A percentile compares a stretch with the other conserved stretches of the same genome.
These are phyloP conservation scores for Zapornia atra DNA, from an alignment of 2,113 vertebrate species.

Conservation along the genomic window DNA sequence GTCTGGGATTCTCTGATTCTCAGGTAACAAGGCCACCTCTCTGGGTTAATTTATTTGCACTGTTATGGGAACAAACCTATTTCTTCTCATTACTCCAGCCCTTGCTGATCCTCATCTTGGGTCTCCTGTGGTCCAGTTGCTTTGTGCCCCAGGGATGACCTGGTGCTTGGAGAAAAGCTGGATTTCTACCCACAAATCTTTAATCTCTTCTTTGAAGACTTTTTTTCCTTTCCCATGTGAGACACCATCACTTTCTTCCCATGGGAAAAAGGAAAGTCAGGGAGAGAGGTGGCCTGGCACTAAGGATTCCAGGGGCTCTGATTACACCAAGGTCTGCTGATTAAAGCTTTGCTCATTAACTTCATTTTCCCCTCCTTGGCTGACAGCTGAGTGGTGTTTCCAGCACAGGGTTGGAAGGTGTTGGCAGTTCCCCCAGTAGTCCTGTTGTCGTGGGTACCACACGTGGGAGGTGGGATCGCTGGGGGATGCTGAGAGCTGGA, in stretches of 20 bases:
- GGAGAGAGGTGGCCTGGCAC: fast-evolving
- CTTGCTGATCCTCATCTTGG: not conserved
- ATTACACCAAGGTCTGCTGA: not conserved
- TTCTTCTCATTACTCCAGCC: fast-evolving
- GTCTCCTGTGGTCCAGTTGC: fast-evolving
- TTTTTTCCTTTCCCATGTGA: not conserved
- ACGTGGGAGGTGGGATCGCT: not conserved
- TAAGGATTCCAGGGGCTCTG: not conserved
- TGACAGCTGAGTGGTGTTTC: not conserved
- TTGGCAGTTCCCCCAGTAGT: not conserved
- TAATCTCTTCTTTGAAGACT: not conserved
- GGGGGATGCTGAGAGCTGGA: not conserved
- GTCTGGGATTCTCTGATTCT: too few species aligned
- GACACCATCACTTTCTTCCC: not conserved
- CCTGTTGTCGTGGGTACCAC: not conserved
- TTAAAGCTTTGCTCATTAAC: constrained; percentile 43
- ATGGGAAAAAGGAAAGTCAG: not conserved
- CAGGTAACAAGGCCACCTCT: not conserved
- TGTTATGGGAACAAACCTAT: fast-evolving
- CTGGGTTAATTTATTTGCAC: fast-evolving
- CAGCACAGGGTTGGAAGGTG: not conserved
- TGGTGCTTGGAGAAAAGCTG: not conserved
- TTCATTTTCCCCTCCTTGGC: not conserved
- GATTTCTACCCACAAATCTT: fast-evolving
- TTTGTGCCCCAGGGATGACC: too few species aligned